Base-by-base conservation (phyloP, 2,888 invertebrate species). In the Drosophila silvestris region DNA sequence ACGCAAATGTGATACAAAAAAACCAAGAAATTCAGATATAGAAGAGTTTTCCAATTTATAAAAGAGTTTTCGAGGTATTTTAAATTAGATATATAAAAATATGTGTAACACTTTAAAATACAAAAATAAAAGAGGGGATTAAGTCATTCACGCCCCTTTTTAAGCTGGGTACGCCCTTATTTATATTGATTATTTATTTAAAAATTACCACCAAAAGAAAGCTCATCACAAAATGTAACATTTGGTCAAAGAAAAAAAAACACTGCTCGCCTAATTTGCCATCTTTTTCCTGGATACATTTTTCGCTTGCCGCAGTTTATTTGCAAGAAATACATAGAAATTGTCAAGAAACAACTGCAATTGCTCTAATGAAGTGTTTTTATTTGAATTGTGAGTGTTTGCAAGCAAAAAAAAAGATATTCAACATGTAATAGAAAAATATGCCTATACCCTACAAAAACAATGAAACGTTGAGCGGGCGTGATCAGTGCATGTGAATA, bases 381-480 rank as follows among this genome's bases (percentile, higher is more conserved):
- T 75, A 74, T 63, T 70, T 47, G 32, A 59, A 52, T 57, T 28
- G 19, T 9, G 22, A 22, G 47, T 41, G 14, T 28, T 39, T 39
- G 32, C 14, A 37, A 54, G 53, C 54, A 61, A 37, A 57, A 58
- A 69, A 67, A 56, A 68, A 63, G 41, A 76, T 59, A 82, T 58
- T 69, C 41, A 70, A 71, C 83, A 65, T 73, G 37, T 41, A 77
- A 65, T 64, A 68, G 57, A 82, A 82, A 61, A 70, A 57, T 56
- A 58, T 63, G 76, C 63, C 53, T 78, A 80, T 64, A 62, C 47
- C 59, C 57, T n/a, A 39, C 70, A 80, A 47, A 72, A 88, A 83
- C 75, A 81, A 77, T 57, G 56, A 70, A 76, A 65, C 62, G 61
- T 66, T 62, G 63, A 72, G 59, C 52, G n/a, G 41, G 12, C 52